These are phyloP conservation scores for Microdon myrmicae DNA, from an alignment of 2,888 invertebrate genomes.

Conservation along the genomic window DNA sequence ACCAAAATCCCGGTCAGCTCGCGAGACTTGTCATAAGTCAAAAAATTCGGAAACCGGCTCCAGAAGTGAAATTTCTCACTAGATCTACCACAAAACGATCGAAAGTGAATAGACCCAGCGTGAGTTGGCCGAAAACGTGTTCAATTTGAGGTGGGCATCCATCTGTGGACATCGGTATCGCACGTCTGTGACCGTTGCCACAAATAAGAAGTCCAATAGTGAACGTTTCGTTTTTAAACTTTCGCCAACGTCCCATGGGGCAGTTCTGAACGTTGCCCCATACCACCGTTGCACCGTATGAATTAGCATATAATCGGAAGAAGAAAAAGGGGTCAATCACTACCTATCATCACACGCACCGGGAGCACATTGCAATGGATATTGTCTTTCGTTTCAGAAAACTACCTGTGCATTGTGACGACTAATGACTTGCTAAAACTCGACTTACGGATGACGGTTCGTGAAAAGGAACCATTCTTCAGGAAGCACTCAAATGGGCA, in stretches of 20 bases:
- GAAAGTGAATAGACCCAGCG: conserved; percentile 31
- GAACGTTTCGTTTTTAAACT: conserved; percentile 45
- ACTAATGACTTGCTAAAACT: conserved; percentile 11
- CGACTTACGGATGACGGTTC: conserved; percentile 10
- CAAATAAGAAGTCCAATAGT: too few relatives aligned
- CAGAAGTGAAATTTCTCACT: conserved; percentile 39
- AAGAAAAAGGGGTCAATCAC: conserved; percentile 28
- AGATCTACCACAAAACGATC: conserved; percentile 12
- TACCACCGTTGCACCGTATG: not conserved
- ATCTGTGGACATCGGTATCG: not conserved
- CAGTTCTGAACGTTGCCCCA: too few relatives aligned
- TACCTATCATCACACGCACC: too few relatives aligned
- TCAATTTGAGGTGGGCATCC: not conserved
- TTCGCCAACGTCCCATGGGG: conserved; percentile 33
- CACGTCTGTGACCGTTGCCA: not conserved
- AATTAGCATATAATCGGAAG: conserved; percentile 1
- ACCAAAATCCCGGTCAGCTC: too few relatives aligned
- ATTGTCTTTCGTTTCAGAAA: too few relatives aligned
- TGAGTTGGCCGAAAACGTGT: not conserved
- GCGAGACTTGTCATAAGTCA: too few relatives aligned
- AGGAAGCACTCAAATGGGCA: conserved; percentile 37
- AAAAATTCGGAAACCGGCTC: not conserved
- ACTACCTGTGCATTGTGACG: too few relatives aligned
- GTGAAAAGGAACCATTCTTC: conserved; percentile 44
- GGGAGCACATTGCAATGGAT: too few relatives aligned